A percentile compares a stretch with the other conserved stretches of the same genome.
Evolutionary conservation across 1,140 invertebrate species (phyloP).

Genomic region (Semibalanus balanoides): DNA sequence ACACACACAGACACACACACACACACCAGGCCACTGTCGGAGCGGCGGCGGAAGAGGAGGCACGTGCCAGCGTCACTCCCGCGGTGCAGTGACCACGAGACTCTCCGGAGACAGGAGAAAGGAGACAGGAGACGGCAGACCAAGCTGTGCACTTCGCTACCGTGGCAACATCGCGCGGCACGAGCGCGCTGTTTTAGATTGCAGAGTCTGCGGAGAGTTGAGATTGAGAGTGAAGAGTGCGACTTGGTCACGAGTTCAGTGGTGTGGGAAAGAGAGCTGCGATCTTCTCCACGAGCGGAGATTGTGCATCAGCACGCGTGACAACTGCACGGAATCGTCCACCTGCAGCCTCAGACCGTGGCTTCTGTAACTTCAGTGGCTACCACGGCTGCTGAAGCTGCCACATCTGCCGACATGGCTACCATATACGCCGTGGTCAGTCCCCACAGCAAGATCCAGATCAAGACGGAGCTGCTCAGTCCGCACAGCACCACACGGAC

Average conservation of each 20-base stretch:
- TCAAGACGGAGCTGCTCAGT: constrained; percentile 3
- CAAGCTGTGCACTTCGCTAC: neutral
- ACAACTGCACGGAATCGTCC: too few species aligned
- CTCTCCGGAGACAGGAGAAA: too few species aligned
- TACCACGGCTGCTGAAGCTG: neutral
- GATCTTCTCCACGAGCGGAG: neutral
- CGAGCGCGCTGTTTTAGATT: neutral
- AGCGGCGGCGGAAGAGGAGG: neutral
- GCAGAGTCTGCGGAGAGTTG: neutral
- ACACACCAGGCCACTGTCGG: neutral
- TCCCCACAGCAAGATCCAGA: neutral
- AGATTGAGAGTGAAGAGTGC: neutral
- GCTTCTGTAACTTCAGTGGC: neutral
- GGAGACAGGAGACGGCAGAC: too few species aligned
- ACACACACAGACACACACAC: too few species aligned
- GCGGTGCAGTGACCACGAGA: neutral
- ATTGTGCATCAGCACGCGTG: too few species aligned
- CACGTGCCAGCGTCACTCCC: neutral
- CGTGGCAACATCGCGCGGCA: neutral
- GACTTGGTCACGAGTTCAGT: neutral
- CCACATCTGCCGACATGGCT: neutral
- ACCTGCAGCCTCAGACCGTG: too few species aligned
- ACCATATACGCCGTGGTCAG: neutral
- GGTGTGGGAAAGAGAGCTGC: neutral
- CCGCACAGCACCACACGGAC: neutral